Evolutionary conservation across 2,888 invertebrate genomes (phyloP).

Genomic region (Ochropleura leucogaster): DNA sequence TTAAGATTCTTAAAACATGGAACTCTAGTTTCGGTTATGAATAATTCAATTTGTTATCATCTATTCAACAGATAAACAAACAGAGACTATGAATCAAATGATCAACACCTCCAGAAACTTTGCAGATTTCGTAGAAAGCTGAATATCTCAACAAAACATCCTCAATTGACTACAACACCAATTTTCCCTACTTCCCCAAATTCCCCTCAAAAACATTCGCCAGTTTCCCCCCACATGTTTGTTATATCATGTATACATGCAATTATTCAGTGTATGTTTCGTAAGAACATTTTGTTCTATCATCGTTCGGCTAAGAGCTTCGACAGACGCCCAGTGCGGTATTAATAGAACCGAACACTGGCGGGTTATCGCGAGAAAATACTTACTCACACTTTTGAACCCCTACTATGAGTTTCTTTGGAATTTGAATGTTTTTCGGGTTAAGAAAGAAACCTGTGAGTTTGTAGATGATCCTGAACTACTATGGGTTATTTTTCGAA

Average conservation of each 20-base stretch:
- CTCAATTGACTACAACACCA: background rate
- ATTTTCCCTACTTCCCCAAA: constrained; percentile 4
- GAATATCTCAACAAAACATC: background rate
- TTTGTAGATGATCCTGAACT: background rate
- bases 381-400: constrained; percentile 62
- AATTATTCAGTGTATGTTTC: constrained; percentile 60
- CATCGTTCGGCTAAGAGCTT: constrained; percentile 65
- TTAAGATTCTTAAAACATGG: background rate
- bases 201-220: constrained; percentile 19
- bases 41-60: background rate
- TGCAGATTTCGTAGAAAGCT: background rate
- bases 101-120: background rate
- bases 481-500: background rate
- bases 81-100: background rate
- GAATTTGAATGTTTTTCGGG: background rate
- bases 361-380: constrained; percentile 69
- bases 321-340: constrained; percentile 62
- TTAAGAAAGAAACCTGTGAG: background rate
- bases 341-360: constrained; percentile 64
- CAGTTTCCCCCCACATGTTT: constrained; percentile 17
- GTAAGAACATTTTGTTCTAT: constrained; percentile 68
- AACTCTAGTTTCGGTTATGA: background rate
- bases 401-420: constrained; percentile 39
- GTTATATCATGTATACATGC: constrained; percentile 36
- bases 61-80: background rate